Conservation (phyloP, 1,140 invertebrate genomes). For the Triops cancriformis region DNA sequence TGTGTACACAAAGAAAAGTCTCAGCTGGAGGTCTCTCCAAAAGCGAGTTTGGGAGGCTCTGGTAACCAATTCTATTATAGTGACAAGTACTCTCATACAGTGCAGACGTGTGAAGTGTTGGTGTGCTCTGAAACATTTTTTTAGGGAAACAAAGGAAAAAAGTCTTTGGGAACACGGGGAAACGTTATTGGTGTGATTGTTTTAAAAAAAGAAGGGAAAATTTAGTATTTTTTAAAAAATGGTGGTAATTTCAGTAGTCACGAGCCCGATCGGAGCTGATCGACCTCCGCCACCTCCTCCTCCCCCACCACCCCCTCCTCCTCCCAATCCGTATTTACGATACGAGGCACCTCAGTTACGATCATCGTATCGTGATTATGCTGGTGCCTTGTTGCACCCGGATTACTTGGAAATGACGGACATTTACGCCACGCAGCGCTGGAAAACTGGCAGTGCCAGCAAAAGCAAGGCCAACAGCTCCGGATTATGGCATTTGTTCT, state of each 20-base stretch:
- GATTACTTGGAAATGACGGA: background rate
- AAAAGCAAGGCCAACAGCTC: background rate
- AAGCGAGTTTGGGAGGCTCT: too few species aligned
- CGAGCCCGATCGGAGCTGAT: background rate
- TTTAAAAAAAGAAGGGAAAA: background rate
- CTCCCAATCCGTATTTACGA: too few species aligned
- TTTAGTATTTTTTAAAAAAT: background rate
- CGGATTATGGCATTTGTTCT: background rate
- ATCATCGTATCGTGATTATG: background rate
- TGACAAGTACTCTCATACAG: background rate
- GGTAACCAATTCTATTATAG: too few species aligned
- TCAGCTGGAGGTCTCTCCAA: background rate
- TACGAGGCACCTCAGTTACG: background rate
- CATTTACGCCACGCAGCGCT: conserved; percentile 4
- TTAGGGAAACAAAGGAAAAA: background rate
- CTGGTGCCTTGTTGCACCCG: background rate
- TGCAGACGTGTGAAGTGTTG: background rate
- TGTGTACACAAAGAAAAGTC: background rate
- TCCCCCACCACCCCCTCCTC: too few species aligned
- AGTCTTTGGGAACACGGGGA: background rate
- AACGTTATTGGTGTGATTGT: background rate
- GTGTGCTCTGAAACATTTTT: background rate
- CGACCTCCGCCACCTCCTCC: background rate
- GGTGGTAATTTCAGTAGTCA: background rate
- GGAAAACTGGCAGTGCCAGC: background rate